Evolutionary conservation across 2,113 vertebrate species (phyloP).

Genomic region (Ageneiosus marmoratus): DNA sequence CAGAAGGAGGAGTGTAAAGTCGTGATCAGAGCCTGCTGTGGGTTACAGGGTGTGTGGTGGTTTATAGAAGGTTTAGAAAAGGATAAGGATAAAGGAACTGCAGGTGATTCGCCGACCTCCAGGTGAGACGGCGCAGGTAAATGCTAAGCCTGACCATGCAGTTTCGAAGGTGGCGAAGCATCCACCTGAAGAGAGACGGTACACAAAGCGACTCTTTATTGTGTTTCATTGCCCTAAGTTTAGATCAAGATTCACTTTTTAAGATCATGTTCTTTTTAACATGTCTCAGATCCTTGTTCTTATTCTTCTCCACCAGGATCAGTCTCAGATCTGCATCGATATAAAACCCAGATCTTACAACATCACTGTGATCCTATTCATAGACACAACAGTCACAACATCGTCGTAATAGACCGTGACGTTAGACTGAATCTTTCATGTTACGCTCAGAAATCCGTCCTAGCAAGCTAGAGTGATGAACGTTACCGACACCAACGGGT

Average conservation of each 20-base stretch:
- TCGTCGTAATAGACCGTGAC: neutral
- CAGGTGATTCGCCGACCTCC: neutral
- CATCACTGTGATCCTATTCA: neutral
- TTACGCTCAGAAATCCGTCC: neutral
- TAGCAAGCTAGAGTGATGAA: neutral
- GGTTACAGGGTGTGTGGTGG: slow-evolving; percentile 57
- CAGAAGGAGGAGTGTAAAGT: neutral
- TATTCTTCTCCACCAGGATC: neutral
- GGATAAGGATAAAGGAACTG: slow-evolving; percentile 24
- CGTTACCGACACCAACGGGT: neutral
- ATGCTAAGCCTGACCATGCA: too few species aligned
- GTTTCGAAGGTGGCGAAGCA: neutral
- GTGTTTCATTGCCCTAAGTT: slow-evolving; percentile 52
- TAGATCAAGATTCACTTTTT: neutral
- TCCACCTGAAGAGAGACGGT: slow-evolving; percentile 11
- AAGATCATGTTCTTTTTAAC: neutral
- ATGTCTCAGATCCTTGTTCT: neutral
- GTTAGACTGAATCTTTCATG: neutral
- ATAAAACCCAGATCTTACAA: neutral
- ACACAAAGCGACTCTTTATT: slow-evolving; percentile 63
- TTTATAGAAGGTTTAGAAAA: slow-evolving; percentile 46
- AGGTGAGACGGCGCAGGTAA: neutral
- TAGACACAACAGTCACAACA: neutral
- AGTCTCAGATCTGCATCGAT: neutral
- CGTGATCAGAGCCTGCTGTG: neutral